These are phyloP conservation scores for Heliconius hermathena DNA, from an alignment of 1,140 invertebrate genomes.

Conservation along the genomic window DNA sequence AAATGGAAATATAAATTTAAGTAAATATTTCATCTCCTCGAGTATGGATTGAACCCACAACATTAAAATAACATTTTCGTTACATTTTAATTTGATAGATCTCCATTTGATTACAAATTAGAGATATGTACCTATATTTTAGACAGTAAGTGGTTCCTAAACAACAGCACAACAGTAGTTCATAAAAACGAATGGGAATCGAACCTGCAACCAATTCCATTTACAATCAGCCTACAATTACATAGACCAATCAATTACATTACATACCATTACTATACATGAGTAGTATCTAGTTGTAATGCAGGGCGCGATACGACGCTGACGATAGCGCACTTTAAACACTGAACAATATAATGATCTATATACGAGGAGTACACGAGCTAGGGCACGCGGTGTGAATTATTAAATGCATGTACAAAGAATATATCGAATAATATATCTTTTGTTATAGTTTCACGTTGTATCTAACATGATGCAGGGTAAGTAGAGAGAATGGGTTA, in stretches of 20 bases:
- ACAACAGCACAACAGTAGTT: too few relatives aligned
- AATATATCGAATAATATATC: conserved; percentile 1
- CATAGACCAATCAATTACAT: conserved; percentile 6
- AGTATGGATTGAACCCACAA: too few relatives aligned
- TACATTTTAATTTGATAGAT: too few relatives aligned
- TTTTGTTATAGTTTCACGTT: background rate
- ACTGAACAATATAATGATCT: conserved; percentile 77
- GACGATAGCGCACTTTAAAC: conserved; percentile 69
- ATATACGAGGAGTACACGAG: conserved; percentile 78
- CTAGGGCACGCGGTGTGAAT: conserved; percentile 57
- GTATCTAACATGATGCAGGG: too few relatives aligned
- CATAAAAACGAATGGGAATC: too few relatives aligned
- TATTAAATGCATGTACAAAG: conserved; percentile 46
- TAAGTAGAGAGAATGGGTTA: too few relatives aligned
- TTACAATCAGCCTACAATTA: background rate
- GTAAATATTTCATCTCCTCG: too few relatives aligned
- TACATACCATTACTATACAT: conserved; percentile 8
- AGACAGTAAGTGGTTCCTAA: too few relatives aligned
- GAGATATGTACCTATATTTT: too few relatives aligned
- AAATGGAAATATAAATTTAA: too few relatives aligned
- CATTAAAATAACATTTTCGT: too few relatives aligned
- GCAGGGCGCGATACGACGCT: conserved; percentile 49
- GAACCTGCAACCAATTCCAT: background rate
- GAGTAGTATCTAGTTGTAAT: conserved; percentile 42
- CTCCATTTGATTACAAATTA: too few relatives aligned